Conservation (phyloP, 2,113 vertebrate genomes). For the Dipodomys spectabilis region DNA sequence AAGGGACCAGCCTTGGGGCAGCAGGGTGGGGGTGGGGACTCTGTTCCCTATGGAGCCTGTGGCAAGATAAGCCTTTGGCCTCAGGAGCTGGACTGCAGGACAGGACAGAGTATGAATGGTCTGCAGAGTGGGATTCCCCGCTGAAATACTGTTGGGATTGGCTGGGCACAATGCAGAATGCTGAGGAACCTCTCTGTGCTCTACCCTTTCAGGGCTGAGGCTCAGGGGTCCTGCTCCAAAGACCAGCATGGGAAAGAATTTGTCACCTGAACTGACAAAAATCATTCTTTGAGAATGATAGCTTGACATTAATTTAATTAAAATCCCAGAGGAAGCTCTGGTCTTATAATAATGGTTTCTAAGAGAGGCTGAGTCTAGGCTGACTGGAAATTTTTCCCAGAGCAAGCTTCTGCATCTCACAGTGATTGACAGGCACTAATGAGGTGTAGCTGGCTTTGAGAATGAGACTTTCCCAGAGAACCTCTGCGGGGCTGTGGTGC, state of each 20-base stretch:
- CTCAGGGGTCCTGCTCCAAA: neutral
- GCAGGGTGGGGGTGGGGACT: neutral
- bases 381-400: neutral
- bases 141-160: neutral
- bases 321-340: neutral
- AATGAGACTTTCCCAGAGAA: neutral
- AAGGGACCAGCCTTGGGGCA: neutral
- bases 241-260: neutral
- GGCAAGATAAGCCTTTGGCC: neutral
- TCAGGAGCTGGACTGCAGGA: neutral
- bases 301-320: neutral
- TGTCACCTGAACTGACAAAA: neutral
- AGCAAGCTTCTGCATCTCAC: neutral
- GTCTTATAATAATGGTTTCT: neutral
- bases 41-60: no score
- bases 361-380: no score
- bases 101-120: fast-evolving
- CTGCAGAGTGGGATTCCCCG: neutral
- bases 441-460: neutral
- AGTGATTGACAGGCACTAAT: neutral
- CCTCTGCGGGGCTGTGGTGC: no score
- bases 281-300: neutral
- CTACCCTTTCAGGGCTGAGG: no score
- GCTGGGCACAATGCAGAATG: no score
- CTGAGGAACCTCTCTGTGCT: no score